Evolutionary conservation across 1,140 invertebrate species (phyloP), one percentile per base, ranked within the genome.

Genomic region (Oncopeltus fasciatus): DNA sequence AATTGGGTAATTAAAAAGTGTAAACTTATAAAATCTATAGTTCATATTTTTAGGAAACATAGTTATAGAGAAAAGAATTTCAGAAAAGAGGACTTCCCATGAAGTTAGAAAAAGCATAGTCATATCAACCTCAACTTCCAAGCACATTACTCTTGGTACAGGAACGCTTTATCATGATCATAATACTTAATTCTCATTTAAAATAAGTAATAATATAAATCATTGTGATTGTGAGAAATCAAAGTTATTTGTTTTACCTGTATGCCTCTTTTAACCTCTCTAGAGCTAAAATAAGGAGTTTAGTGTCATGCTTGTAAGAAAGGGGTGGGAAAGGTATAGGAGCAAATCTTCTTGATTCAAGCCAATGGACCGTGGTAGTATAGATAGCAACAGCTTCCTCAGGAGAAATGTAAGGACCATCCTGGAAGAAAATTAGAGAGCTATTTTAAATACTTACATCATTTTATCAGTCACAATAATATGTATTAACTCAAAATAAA

Each of bases 351-450:
- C 97, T 78, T 0, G 92, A 97, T 72, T 99, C 97, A 16, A 99
- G 77, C 97, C 97, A 99, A 77, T 99, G 96, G 0, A 99, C 96
- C 3, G 95, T 98, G 0, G 96, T 99, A 1, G 96, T 99, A 72
- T 99, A 99, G 71, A 99, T 99, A 20, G 96, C 96, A 49, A 99
- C 96, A 29, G 95, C 96, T 82, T 99, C 97, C 74, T 99, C 97
- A 3, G 96, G 93, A 12, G 92, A 95, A 67, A 99, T 97, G 75
- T 99, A 99, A 0, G 97, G 97, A 57, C 97, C 97, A 76, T 99
- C 95, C 81, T 85, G 68, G 28, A 69, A 69, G 60, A 61, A 66
- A 67, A n/a, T n/a, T n/a, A n/a, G n/a, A n/a, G n/a, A n/a, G n/a
- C n/a, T n/a, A n/a, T n/a, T n/a, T 46, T 20, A 46, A 12, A 44